phyloP scores from a whole-genome alignment of 2,888 invertebrate species.

The Diadegma fenestrale region DNA sequence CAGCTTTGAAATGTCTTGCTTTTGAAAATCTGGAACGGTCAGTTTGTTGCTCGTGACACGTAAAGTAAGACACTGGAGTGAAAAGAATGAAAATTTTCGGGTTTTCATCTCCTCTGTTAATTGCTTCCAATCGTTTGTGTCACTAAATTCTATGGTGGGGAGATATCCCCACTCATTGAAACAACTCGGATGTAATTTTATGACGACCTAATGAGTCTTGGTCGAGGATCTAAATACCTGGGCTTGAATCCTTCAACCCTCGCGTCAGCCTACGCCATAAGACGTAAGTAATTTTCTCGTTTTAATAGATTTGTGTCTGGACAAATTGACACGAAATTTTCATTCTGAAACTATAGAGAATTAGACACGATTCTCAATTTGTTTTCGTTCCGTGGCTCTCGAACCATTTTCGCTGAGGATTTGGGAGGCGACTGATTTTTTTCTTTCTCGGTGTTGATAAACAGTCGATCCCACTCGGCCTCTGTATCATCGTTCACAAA shows the following conservation, averaged over 20 bases:
- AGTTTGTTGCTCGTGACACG: neutral
- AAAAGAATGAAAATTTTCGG: conserved; percentile 39
- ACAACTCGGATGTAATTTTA: conserved; percentile 13
- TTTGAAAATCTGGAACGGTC: conserved; percentile 3
- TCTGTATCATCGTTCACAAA: neutral
- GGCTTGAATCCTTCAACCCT: neutral
- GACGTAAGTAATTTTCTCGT: neutral
- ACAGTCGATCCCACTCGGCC: neutral
- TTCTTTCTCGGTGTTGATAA: neutral
- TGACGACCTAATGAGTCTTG: conserved; percentile 32
- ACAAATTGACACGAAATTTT: neutral
- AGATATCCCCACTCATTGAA: neutral
- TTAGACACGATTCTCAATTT: neutral
- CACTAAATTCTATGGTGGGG: conserved; percentile 34
- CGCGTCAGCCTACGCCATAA: neutral
- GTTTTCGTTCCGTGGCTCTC: neutral
- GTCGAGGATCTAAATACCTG: conserved; percentile 9
- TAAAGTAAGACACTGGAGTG: neutral
- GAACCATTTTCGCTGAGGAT: neutral
- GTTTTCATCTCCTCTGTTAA: conserved; percentile 41
- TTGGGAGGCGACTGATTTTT: neutral
- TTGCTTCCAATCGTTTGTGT: conserved; percentile 30
- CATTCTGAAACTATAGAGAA: neutral
- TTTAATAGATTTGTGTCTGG: neutral
- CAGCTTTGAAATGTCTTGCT: neutral